Percentiles rank a stretch among this genome's conserved stretches.
Evolutionary conservation across 2,888 invertebrate genomes (phyloP).

Genomic region (Amblyjoppa proteus): DNA sequence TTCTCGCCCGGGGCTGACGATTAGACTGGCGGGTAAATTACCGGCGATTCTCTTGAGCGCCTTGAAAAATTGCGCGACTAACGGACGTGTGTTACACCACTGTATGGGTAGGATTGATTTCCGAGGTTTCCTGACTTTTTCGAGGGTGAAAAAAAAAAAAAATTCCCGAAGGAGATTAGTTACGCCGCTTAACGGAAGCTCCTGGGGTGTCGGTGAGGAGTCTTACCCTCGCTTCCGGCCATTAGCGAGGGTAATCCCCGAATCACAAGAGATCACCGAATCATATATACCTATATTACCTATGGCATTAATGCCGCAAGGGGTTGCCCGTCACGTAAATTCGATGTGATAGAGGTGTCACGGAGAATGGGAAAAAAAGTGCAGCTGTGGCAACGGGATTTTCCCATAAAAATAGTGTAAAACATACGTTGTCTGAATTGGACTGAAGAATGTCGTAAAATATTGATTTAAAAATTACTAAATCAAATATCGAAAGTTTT

Average conservation of each 20-base stretch:
- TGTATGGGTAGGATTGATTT: constrained; percentile 27
- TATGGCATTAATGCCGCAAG: constrained; percentile 21
- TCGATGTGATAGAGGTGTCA: constrained; percentile 48
- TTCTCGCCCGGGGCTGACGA: constrained; percentile 19
- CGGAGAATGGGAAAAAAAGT: constrained; percentile 1
- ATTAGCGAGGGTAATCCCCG: constrained; percentile 61
- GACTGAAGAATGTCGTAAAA: background rate
- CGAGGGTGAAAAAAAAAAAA: constrained; percentile 59
- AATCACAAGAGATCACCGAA: constrained; percentile 58
- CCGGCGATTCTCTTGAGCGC: constrained; percentile 44
- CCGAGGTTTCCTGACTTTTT: constrained; percentile 28
- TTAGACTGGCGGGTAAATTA: constrained; percentile 32
- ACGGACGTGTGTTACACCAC: constrained; percentile 12
- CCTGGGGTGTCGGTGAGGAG: constrained; percentile 37
- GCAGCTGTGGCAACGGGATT: constrained; percentile 29
- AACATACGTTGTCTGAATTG: background rate
- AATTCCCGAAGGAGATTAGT: constrained; percentile 60
- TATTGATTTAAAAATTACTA: background rate
- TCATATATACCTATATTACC: constrained; percentile 37
- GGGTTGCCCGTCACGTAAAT: constrained; percentile 16
- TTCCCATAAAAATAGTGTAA: constrained; percentile 13
- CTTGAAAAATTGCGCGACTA: constrained; percentile 41
- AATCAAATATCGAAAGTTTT: too few species aligned
- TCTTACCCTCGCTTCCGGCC: constrained; percentile 59
- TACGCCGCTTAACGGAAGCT: constrained; percentile 68